Conservation (phyloP, 2,113 vertebrate genomes). For the Naja naja region DNA sequence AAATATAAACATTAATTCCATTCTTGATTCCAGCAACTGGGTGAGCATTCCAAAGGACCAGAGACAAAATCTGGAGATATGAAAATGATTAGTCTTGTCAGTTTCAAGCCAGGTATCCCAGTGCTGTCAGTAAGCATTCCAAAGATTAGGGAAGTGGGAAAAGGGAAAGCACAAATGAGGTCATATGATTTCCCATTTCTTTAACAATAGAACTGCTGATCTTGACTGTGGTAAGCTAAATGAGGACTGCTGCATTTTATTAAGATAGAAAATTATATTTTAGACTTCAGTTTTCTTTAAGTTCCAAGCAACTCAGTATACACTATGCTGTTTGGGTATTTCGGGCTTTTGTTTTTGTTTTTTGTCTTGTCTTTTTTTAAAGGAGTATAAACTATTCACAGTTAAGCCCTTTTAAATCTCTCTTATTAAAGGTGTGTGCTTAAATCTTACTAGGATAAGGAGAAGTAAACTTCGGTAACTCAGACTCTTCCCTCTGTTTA, state of each 20-base stretch:
- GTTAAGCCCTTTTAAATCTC: neutral
- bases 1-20: neutral
- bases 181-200: neutral
- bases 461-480: neutral
- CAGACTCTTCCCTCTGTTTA: neutral
- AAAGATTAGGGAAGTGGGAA: neutral
- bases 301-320: neutral
- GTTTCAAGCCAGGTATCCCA: neutral
- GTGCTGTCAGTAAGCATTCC: neutral
- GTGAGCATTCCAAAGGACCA: neutral
- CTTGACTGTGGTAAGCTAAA: neutral
- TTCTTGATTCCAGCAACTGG: neutral
- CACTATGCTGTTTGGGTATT: neutral
- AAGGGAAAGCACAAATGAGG: neutral
- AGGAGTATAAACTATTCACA: neutral
- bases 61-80: neutral
- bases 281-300: neutral
- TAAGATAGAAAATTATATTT: neutral
- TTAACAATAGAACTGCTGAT: neutral
- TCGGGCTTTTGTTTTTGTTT: neutral
- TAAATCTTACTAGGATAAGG: neutral
- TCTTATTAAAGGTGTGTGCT: neutral
- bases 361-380: neutral
- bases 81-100: neutral
- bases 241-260: neutral